A percentile compares a stretch with the other conserved stretches of the same genome.
phyloP scores from a whole-genome alignment of 1,140 invertebrate genomes.

The Teleogryllus occipitalis region DNA sequence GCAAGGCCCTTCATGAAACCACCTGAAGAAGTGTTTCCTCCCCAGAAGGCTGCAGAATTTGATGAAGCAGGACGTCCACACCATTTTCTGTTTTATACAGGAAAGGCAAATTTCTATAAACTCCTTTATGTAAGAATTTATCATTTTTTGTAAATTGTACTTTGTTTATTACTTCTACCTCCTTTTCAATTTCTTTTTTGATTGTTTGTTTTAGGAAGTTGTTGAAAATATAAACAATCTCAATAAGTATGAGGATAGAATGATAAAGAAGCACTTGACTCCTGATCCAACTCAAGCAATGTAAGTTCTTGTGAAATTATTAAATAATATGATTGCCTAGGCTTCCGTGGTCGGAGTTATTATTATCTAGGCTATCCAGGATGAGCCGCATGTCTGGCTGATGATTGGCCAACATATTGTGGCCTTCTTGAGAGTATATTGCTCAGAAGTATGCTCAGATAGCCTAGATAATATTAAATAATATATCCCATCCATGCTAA shows the following conservation, averaged over 20 bases:
- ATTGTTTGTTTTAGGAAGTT: constrained; percentile 42
- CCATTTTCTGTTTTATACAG: constrained; percentile 86
- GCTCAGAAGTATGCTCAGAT: too few species aligned
- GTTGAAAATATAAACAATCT: constrained; percentile 54
- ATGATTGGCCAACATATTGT: too few species aligned
- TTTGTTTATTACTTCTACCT: background rate
- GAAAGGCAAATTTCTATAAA: constrained; percentile 72
- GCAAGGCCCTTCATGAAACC: constrained; percentile 81
- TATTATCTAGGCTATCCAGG: too few species aligned
- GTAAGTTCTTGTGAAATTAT: constrained; percentile 38
- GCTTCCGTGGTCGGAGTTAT: too few species aligned
- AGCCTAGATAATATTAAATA: too few species aligned
- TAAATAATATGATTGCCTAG: too few species aligned
- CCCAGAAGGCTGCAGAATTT: constrained; percentile 81
- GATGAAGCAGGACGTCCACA: constrained; percentile 77
- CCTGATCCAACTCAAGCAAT: constrained; percentile 49
- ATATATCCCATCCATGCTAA: too few species aligned
- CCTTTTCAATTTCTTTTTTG: background rate
- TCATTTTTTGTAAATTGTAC: background rate
- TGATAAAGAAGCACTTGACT: constrained; percentile 48
- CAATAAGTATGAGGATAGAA: constrained; percentile 58
- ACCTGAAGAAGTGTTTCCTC: constrained; percentile 77
- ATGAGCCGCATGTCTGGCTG: too few species aligned
- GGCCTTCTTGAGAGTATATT: too few species aligned
- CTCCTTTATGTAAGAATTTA: constrained; percentile 56